Base-by-base conservation (phyloP, 2,888 invertebrate species). In the Osedax fenrisi region DNA sequence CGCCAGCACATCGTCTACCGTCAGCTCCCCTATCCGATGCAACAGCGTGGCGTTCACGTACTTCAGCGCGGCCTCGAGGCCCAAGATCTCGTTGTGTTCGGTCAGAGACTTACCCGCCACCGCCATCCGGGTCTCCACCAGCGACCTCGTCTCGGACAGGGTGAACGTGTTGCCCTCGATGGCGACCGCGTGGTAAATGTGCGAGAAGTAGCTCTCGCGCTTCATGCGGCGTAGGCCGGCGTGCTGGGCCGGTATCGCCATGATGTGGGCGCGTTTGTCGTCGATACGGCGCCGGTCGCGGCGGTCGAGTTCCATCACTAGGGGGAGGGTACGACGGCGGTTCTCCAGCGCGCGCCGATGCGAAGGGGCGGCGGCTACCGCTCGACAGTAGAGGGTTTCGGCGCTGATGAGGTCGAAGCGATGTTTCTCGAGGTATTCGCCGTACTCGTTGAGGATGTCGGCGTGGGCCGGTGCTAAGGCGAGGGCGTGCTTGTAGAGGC, bases 121-220 rank as follows among this genome's bases (percentile, higher is more conserved):
- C 3, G 87, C 87, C 78, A 87, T 88, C 64, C 90, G 88, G 0
- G 95, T 96, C 85, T 97, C 96, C 24, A 97, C 87, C 77, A 97
- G 89, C 75, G 91, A 91, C 78, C 94, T 88, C 0, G 96, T 92
- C 84, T 97, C 93, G 24, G 91, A 89, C 62, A 97, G 86, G 1
- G 92, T 91, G 90, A 98, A 92, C 0, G 96, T 96, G 82, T 97
- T 97, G 0, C 96, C 96, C 86, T 97, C 97, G 78, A 97, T 94
- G 25, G 92, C 96, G 23, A 94, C 94, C 0, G 95, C 94, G 82
- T 97, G 96, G 84, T 95, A 94, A 77, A 97, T 93, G 82, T 96
- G 94, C 78, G 87, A 85, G 83, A 93, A 95, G 84, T 95, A 97
- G 1, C 93, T 93, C 84, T 96, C 95, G 82, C 91, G 92, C 82